A percentile compares a stretch with the other conserved stretches of the same genome.
Evolutionary conservation across 2,797 vertebrate species (phyloP).

Genomic region (Brotula barbata): DNA sequence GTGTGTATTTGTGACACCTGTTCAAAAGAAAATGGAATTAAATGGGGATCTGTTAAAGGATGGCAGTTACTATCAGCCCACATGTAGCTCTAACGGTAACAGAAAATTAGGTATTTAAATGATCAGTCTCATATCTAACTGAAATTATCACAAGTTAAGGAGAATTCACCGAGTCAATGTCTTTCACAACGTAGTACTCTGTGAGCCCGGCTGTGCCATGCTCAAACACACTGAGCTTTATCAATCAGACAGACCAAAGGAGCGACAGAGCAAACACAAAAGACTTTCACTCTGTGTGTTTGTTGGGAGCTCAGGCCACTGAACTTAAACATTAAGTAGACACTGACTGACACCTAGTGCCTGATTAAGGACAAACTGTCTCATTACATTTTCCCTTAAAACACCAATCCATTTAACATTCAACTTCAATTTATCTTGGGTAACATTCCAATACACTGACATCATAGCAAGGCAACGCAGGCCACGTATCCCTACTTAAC

Average conservation of each 20-base stretch:
- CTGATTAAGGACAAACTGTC: slow-evolving; percentile 39
- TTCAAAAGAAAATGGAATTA: slow-evolving; percentile 34
- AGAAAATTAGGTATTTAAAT: not conserved
- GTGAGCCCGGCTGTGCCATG: not conserved
- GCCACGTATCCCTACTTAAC: not conserved
- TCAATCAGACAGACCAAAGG: slow-evolving; percentile 12
- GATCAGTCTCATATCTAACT: slow-evolving; percentile 23
- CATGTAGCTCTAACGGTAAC: not conserved
- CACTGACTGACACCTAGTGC: slow-evolving; percentile 67
- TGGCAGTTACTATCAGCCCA: not conserved
- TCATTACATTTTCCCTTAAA: not conserved
- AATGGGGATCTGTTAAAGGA: slow-evolving; percentile 31
- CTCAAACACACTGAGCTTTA: slow-evolving; percentile 33
- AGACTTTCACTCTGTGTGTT: slow-evolving; percentile 32
- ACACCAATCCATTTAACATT: not conserved
- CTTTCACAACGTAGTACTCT: slow-evolving; percentile 18
- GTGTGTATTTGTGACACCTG: slow-evolving; percentile 27
- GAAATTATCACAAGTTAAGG: slow-evolving; percentile 27
- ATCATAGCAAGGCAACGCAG: not conserved
- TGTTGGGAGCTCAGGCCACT: slow-evolving; percentile 29
- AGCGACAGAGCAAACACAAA: slow-evolving; percentile 27
- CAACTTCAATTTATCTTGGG: not conserved
- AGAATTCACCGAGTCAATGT: slow-evolving; percentile 26
- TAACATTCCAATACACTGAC: not conserved
- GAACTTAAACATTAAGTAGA: slow-evolving; percentile 29